Evolutionary conservation across 2,113 vertebrate species (phyloP).

Genomic region (Setophaga kirtlandii): DNA sequence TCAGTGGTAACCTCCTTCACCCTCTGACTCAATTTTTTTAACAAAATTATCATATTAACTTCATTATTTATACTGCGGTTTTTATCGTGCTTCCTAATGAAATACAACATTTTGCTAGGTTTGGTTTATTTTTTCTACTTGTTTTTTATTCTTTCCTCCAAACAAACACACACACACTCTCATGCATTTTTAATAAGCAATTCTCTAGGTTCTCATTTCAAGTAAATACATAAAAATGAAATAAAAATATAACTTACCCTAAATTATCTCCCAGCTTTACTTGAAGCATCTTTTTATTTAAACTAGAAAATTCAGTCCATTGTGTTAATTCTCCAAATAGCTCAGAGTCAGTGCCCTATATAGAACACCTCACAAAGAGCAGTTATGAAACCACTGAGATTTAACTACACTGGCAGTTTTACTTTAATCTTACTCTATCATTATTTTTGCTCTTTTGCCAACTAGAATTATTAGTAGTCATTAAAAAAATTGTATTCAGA

Average conservation of each 20-base stretch:
- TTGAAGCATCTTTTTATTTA: not conserved
- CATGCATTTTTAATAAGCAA: not conserved
- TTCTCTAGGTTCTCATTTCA: not conserved
- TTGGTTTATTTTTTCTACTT: not conserved
- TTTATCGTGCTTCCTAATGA: not conserved
- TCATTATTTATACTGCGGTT: not conserved
- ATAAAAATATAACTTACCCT: not conserved
- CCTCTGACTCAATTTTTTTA: not conserved
- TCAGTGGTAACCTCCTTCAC: not conserved
- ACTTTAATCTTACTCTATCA: not conserved
- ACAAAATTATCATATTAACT: not conserved
- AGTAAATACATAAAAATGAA: not conserved
- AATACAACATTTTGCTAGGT: not conserved
- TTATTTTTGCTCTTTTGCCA: not conserved
- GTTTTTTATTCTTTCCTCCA: not conserved
- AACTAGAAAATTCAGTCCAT: not conserved
- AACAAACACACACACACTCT: not conserved
- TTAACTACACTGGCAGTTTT: not conserved
- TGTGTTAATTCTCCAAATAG: not conserved
- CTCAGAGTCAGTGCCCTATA: not conserved
- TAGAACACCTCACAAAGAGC: not conserved
- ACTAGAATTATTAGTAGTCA: not conserved
- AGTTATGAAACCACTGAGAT: not conserved
- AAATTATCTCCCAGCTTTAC: not conserved
- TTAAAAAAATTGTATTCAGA: not conserved